Evolutionary conservation across 2,888 invertebrate species (phyloP).

Genomic region (Epinotia bilunana): DNA sequence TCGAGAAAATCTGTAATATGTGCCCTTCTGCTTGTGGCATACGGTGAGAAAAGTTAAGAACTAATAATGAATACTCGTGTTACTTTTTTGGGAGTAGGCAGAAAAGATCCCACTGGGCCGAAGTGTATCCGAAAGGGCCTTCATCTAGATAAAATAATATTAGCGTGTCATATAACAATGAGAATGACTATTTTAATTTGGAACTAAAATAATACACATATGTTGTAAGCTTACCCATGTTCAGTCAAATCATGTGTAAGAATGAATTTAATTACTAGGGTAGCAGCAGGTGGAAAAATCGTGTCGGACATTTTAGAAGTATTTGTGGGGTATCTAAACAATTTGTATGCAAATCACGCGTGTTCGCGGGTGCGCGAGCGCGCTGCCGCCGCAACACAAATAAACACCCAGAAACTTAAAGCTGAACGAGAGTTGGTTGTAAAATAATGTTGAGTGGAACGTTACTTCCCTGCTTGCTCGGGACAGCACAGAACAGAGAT

Average conservation of each 20-base stretch:
- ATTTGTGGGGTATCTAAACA: constrained; percentile 58
- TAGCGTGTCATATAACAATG: too few relatives aligned
- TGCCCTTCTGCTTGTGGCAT: too few relatives aligned
- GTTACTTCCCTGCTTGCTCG: not conserved
- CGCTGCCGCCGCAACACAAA: constrained; percentile 22
- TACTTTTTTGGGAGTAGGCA: too few relatives aligned
- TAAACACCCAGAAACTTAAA: constrained; percentile 27
- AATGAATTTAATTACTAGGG: constrained; percentile 13
- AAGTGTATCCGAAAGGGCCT: too few relatives aligned
- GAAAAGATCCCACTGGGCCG: too few relatives aligned
- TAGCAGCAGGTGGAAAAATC: constrained; percentile 2
- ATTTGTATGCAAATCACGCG: constrained; percentile 73
- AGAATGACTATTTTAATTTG: not conserved
- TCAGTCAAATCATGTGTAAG: not conserved
- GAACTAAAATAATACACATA: not conserved
- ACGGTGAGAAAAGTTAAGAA: too few relatives aligned
- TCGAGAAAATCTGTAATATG: too few relatives aligned
- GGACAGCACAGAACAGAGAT: too few relatives aligned
- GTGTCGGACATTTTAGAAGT: constrained; percentile 14
- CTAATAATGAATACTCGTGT: too few relatives aligned
- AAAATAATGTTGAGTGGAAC: not conserved
- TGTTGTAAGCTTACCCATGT: not conserved
- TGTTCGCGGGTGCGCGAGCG: constrained; percentile 43
- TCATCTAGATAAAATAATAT: too few relatives aligned
- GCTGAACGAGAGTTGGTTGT: not conserved